These are phyloP conservation scores for Pipistrellus pipistrellus DNA, from an alignment of 2,797 vertebrate species.

Conservation along the genomic window DNA sequence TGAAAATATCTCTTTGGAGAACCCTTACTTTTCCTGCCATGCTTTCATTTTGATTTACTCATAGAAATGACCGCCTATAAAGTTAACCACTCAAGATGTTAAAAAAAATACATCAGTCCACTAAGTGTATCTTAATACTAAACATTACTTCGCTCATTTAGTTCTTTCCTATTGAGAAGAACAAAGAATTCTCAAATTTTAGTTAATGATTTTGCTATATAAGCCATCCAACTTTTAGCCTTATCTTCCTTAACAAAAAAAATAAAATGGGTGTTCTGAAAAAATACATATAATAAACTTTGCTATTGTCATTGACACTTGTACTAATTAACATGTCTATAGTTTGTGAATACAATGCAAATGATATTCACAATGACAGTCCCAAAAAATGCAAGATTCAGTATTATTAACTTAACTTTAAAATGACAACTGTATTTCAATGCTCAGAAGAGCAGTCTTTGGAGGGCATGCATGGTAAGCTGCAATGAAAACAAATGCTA, in stretches of 20 bases:
- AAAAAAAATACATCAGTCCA: not conserved
- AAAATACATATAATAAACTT: slow-evolving; percentile 31
- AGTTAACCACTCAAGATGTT: not conserved
- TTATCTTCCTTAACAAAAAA: not conserved
- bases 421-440: not conserved
- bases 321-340: not conserved
- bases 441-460: not conserved
- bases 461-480: not conserved
- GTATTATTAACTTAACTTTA: not conserved
- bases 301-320: not conserved
- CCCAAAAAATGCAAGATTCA: not conserved
- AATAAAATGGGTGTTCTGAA: not conserved
- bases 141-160: not conserved
- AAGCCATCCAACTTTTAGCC: not conserved
- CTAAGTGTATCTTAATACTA: not conserved
- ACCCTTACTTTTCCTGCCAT: not conserved
- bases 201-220: slow-evolving; percentile 5
- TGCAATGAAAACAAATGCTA: slow-evolving; percentile 37
- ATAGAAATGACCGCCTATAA: not conserved
- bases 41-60: slow-evolving; percentile 57
- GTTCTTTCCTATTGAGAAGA: not conserved
- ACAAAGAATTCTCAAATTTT: not conserved
- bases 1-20: slow-evolving; percentile 33
- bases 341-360: slow-evolving; percentile 35
- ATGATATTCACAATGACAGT: not conserved